Evolutionary conservation across 2,797 vertebrate genomes (phyloP), one percentile per base, ranked within the genome.

Genomic region (Anomalospiza imberbis): DNA sequence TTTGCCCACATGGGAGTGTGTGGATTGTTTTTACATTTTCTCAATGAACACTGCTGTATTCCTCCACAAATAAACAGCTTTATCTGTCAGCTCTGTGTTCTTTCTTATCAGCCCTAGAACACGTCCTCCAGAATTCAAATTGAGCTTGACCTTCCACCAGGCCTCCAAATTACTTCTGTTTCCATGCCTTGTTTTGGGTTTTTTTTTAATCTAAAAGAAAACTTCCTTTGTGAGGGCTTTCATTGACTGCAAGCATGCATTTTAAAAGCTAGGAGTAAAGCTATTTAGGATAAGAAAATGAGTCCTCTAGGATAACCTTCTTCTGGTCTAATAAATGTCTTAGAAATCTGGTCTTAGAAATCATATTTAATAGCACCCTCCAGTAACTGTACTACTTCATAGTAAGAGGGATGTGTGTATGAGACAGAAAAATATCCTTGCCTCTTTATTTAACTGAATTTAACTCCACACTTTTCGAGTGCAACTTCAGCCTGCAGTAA

Each of bases 21-120:
- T 31, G 58, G 77, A 53, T 75, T 88, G 57, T 38, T 78, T 94
- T 42, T 62, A 86, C 22, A n/a, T 76, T 95, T 97, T 89, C 62
- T 93, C 77, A 84, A 16, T 80, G 68, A 93, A 96, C 97, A 94
- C 75, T 40, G 36, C n/a, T 40, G 53, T 40, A 74, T 57, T 94
- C 47, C 84, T 48, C 44, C 18, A 75, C 45, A 91, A 91, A 68
- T 55, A 62, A 95, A 54, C 12, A 87, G 65, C 20, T 80, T 83
- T 89, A 85, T 86, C 61, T 60, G 50, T 63, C 55, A 83, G 20
- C 1, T 2, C 12, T 66, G 21, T 73, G 50, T 34, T 85, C 38
- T 45, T 88, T 75, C 50, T 80, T 75, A 78, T 62, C 47, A 76
- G 34, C 16, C 36, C 29, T 74, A 47, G 29, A 83, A 60, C 0